Conservation (phyloP, 2,888 invertebrate genomes). For the Watsonalla binaria region DNA sequence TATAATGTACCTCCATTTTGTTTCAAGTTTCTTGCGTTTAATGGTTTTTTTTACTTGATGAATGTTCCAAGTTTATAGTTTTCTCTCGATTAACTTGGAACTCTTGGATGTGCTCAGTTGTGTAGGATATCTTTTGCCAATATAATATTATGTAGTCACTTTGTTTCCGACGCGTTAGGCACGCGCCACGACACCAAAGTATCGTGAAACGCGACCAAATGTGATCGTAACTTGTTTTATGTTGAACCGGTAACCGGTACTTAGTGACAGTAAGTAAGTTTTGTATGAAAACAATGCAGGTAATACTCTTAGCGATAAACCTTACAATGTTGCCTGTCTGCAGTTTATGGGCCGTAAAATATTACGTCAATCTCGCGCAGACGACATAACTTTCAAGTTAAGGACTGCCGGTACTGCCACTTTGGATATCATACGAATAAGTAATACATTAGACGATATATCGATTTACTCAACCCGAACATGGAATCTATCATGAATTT, state of each 20-base stretch:
- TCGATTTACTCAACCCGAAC: too few species aligned
- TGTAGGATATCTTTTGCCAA: too few species aligned
- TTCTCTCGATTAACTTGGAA: too few species aligned
- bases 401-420: slow-evolving; percentile 3
- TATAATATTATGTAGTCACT: not conserved
- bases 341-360: slow-evolving; percentile 58
- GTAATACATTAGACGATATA: too few species aligned
- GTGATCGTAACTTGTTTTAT: slow-evolving; percentile 9
- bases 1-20: slow-evolving; percentile 7
- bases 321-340: slow-evolving; percentile 39
- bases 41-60: not conserved
- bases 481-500: too few species aligned
- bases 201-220: slow-evolving; percentile 9
- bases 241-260: slow-evolving; percentile 15
- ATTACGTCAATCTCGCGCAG: slow-evolving; percentile 40
- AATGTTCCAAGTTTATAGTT: not conserved
- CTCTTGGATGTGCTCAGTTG: too few species aligned
- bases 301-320: slow-evolving; percentile 24
- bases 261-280: slow-evolving; percentile 15
- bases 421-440: too few species aligned
- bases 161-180: not conserved
- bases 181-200: slow-evolving; percentile 4
- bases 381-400: slow-evolving; percentile 24
- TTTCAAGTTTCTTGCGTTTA: not conserved
- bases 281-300: slow-evolving; percentile 49